Evolutionary conservation across 2,797 vertebrate genomes (phyloP).

Genomic region (Pagetopsis macropterus): DNA sequence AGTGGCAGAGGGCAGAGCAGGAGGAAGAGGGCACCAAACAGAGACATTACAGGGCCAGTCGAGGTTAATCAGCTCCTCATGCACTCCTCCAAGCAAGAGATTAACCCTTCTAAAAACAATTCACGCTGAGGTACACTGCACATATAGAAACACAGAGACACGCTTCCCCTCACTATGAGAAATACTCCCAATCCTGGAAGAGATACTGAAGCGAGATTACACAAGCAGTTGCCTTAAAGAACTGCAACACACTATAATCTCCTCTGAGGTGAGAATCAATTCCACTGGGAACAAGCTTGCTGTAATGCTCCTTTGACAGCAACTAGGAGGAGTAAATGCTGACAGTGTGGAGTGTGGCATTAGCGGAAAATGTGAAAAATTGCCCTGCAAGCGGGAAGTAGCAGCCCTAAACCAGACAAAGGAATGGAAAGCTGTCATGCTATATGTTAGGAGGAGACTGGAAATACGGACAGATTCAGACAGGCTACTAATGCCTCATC

Average conservation of each 20-base stretch:
- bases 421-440: constrained; percentile 54
- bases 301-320: constrained; percentile 28
- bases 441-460: constrained; percentile 4
- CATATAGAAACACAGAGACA: background rate
- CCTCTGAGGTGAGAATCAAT: constrained; percentile 37
- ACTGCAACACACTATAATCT: constrained; percentile 40
- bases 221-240: background rate
- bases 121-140: background rate
- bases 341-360: constrained; percentile 52
- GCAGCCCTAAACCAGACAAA: constrained; percentile 67
- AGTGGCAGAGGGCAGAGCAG: constrained; percentile 15
- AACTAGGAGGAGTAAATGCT: constrained; percentile 53
- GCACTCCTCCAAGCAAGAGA: constrained; percentile 12
- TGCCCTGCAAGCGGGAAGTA: constrained; percentile 46
- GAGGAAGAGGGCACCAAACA: constrained; percentile 37
- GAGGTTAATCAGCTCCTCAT: constrained; percentile 55
- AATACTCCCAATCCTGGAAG: constrained; percentile 5
- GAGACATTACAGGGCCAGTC: constrained; percentile 37
- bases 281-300: constrained; percentile 30
- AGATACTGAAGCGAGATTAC: background rate
- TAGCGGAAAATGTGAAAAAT: constrained; percentile 65
- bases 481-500: constrained; percentile 12
- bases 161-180: background rate
- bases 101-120: constrained; percentile 21
- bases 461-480: constrained; percentile 27